Conservation (phyloP, 2,113 vertebrate genomes). For the Calyptomena viridis region DNA sequence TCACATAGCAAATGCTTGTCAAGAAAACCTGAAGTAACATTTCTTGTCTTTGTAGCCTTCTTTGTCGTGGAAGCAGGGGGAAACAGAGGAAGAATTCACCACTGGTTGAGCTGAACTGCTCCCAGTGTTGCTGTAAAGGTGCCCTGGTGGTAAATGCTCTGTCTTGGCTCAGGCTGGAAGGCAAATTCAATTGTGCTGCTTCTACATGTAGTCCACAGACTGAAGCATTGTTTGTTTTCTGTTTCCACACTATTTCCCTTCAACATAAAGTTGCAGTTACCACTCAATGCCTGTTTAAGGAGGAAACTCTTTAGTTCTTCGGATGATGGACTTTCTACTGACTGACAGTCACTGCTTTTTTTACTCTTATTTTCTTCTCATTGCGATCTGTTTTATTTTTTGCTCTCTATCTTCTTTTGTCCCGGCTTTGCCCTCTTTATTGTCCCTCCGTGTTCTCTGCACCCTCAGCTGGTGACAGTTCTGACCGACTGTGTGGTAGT, state of each 20-base stretch:
- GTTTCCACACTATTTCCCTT: background rate
- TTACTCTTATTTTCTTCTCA: background rate
- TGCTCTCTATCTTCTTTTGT: background rate
- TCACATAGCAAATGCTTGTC: background rate
- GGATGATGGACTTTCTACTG: background rate
- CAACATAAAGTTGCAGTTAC: background rate
- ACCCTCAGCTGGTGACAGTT: background rate
- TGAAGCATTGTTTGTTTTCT: background rate
- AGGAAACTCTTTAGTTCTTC: background rate
- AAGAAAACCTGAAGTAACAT: background rate
- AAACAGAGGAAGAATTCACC: background rate
- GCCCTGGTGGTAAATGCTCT: accelerated
- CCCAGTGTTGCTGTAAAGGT: accelerated
- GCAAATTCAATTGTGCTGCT: background rate
- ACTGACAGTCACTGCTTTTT: background rate
- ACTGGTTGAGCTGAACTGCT: background rate
- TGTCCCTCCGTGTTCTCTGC: background rate
- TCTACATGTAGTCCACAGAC: background rate
- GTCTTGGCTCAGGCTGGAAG: background rate
- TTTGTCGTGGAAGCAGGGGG: background rate
- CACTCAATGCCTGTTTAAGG: accelerated
- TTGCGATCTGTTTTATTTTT: background rate
- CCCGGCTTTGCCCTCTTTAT: background rate
- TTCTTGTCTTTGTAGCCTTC: background rate
- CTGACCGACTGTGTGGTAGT: background rate